Percentiles rank a stretch among this genome's conserved stretches.
Evolutionary conservation across 1,140 invertebrate species (phyloP).

Genomic region (Stenopsyche tienmushanensis): DNA sequence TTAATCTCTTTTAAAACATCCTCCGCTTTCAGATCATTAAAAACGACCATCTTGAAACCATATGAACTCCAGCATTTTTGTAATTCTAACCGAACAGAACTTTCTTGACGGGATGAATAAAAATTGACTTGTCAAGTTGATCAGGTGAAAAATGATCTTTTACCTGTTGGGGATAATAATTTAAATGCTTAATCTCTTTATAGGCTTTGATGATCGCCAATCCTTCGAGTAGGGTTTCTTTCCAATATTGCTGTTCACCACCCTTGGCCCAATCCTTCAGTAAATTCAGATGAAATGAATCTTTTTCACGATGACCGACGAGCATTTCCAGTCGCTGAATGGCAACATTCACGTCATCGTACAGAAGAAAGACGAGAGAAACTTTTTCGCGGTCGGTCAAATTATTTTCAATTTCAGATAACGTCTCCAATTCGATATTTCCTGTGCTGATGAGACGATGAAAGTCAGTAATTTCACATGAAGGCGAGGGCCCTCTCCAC

Average conservation of each 20-base stretch:
- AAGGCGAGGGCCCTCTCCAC: no score
- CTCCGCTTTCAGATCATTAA: neutral
- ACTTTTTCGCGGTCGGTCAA: no score
- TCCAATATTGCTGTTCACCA: no score
- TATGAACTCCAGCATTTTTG: neutral
- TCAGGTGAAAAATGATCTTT: constrained; percentile 32
- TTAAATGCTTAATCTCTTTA: neutral
- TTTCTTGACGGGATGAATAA: constrained; percentile 36
- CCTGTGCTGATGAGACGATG: no score
- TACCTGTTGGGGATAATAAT: no score
- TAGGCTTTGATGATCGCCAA: constrained; percentile 19
- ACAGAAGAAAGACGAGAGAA: constrained; percentile 36
- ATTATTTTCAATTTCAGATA: no score
- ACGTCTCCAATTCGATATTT: no score
- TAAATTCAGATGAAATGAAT: no score
- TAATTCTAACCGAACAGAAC: constrained; percentile 15
- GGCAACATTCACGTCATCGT: constrained; percentile 25
- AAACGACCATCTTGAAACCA: constrained; percentile 10
- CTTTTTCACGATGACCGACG: no score
- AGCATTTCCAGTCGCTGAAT: no score
- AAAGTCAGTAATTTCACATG: no score
- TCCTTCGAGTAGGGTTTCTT: constrained; percentile 32
- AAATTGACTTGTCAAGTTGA: constrained; percentile 19
- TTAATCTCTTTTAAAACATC: neutral
- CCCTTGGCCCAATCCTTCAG: no score